Percentiles rank a stretch among this genome's conserved stretches.
Evolutionary conservation across 2,888 invertebrate genomes (phyloP).

Genomic region (Drosophila infuscata): DNA sequence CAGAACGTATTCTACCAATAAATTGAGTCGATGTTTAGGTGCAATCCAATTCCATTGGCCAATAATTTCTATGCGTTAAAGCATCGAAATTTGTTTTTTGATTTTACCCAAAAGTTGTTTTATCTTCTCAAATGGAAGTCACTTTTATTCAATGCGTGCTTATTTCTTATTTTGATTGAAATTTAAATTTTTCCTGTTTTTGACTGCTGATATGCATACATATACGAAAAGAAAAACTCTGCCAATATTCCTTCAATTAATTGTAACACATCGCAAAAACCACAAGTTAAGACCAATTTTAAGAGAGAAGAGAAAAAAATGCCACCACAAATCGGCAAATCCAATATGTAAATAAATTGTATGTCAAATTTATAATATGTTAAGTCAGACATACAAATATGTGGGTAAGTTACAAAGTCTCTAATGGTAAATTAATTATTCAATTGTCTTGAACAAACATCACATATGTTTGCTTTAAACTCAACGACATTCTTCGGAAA

Average conservation of each 20-base stretch:
- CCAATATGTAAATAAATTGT: not conserved
- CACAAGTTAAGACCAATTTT: not conserved
- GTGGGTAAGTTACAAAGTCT: no score
- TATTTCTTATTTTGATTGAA: slow-evolving; percentile 1
- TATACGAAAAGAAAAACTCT: not conserved
- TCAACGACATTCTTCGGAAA: no score
- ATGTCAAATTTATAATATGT: no score
- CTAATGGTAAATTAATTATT: no score
- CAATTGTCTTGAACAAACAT: no score
- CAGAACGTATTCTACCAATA: slow-evolving; percentile 75
- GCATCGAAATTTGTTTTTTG: slow-evolving; percentile 56
- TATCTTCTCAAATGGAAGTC: not conserved
- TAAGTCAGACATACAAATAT: no score
- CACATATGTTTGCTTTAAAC: no score
- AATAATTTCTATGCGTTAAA: slow-evolving; percentile 42
- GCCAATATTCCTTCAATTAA: slow-evolving; percentile 9
- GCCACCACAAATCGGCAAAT: not conserved
- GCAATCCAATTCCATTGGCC: slow-evolving; percentile 12
- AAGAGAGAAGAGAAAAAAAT: not conserved
- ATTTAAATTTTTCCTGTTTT: slow-evolving; percentile 1
- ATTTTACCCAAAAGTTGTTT: slow-evolving; percentile 46
- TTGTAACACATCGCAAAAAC: not conserved
- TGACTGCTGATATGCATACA: not conserved
- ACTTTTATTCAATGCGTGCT: slow-evolving; percentile 16
- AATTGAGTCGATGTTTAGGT: slow-evolving; percentile 71